These are phyloP conservation scores for Brotogeris chrysoptera DNA, from an alignment of 2,797 vertebrate species.

Conservation along the genomic window DNA sequence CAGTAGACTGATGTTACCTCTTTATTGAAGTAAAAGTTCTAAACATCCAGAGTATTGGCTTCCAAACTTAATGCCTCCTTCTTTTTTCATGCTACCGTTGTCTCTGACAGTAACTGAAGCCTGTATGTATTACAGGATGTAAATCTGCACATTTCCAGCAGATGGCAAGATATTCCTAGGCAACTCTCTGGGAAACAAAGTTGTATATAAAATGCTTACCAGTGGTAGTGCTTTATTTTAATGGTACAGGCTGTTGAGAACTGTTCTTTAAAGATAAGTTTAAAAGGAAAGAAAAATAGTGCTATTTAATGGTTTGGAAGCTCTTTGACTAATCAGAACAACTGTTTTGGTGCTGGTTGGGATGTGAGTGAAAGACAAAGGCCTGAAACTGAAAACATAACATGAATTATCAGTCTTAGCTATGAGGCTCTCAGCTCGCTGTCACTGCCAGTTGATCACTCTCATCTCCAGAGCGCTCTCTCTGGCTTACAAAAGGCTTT, in stretches of 20 bases:
- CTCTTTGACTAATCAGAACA: not conserved
- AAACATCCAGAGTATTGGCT: not conserved
- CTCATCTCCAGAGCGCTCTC: not conserved
- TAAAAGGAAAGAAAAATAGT: not conserved
- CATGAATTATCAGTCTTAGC: not conserved
- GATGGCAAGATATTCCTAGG: slow-evolving; percentile 55
- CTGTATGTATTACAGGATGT: not conserved
- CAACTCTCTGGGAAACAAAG: not conserved
- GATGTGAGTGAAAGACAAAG: not conserved
- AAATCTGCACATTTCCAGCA: slow-evolving; percentile 34
- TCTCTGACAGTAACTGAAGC: not conserved
- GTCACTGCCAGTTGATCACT: not conserved
- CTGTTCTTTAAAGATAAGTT: not conserved
- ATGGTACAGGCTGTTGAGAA: not conserved
- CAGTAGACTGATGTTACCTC: not conserved
- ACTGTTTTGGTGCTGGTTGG: not conserved
- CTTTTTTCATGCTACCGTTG: fast-evolving
- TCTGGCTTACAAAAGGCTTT: not conserved
- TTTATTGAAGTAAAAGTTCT: not conserved
- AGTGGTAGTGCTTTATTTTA: not conserved
- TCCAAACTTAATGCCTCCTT: not conserved
- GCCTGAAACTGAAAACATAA: not conserved
- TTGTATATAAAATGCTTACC: fast-evolving
- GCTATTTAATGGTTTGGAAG: not conserved
- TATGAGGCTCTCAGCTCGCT: not conserved